phyloP scores from a whole-genome alignment of 2,888 invertebrate species.

The Parascotia fuliginaria region DNA sequence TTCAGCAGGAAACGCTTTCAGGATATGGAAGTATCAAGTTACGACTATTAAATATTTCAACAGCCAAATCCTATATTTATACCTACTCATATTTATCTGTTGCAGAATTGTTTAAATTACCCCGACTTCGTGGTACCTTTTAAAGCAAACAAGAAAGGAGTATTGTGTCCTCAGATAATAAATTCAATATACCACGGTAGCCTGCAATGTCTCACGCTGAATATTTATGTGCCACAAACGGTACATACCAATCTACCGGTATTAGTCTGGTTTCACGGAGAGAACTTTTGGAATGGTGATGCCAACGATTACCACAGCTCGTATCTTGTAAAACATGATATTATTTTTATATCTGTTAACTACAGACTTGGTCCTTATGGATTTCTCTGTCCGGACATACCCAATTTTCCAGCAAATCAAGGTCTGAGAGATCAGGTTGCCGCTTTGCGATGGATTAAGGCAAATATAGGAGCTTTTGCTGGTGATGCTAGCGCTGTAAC shows the following conservation, averaged over 20 bases:
- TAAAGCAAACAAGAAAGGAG: no score
- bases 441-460: constrained; percentile 63
- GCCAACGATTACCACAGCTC: constrained; percentile 57
- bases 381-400: constrained; percentile 63
- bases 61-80: no score
- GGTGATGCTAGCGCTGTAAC: constrained; percentile 61
- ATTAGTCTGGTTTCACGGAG: constrained; percentile 74
- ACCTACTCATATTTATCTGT: no score
- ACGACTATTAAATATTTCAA: no score
- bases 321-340: constrained; percentile 53
- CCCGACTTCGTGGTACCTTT: no score
- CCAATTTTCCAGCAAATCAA: constrained; percentile 56
- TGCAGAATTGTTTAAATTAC: no score
- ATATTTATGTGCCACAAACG: constrained; percentile 46
- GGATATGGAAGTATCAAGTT: no score
- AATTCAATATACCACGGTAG: constrained; percentile 19
- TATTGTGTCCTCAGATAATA: background rate
- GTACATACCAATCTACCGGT: constrained; percentile 50
- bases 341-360: constrained; percentile 58
- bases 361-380: constrained; percentile 70
- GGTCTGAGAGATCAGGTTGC: constrained; percentile 66
- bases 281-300: constrained; percentile 60
- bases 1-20: no score
- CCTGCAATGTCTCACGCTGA: constrained; percentile 50
- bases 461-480: constrained; percentile 63